Conservation (phyloP, 2,888 invertebrate species). For the Melolontha melolontha region DNA sequence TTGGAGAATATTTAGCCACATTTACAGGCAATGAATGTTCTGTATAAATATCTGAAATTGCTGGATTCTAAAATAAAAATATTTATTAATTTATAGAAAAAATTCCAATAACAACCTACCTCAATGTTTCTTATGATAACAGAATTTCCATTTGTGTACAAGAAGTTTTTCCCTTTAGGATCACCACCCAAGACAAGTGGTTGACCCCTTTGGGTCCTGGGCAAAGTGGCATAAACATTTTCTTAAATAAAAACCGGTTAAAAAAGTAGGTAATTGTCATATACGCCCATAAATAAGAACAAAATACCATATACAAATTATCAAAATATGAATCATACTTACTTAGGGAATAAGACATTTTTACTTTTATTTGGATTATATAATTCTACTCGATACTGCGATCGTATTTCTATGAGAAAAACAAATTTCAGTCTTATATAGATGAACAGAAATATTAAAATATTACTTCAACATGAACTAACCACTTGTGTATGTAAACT, state of each 20-base stretch:
- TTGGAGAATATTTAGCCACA: constrained; percentile 98
- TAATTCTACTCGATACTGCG: constrained; percentile 26
- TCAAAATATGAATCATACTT: constrained; percentile 36
- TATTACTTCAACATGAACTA: not conserved
- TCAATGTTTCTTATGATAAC: constrained; percentile 97
- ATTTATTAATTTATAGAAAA: constrained; percentile 11
- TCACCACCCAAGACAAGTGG: constrained; percentile 95
- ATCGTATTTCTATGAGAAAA: constrained; percentile 12
- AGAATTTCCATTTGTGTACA: constrained; percentile 97
- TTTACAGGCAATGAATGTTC: constrained; percentile 96
- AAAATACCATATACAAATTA: not conserved
- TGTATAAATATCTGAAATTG: constrained; percentile 94
- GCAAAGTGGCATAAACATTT: constrained; percentile 92
- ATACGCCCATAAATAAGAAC: constrained; percentile 19
- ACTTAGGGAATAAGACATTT: constrained; percentile 42
- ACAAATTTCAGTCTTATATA: not conserved
- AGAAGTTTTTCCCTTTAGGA: constrained; percentile 96
- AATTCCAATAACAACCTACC: constrained; percentile 66
- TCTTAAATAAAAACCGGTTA: constrained; percentile 68
- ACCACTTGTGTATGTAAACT: constrained; percentile 26
- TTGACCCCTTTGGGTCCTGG: constrained; percentile 93
- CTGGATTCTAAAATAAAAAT: constrained; percentile 78
- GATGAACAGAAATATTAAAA: not conserved
- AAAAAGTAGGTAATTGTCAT: not conserved
- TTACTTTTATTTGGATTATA: constrained; percentile 33